Evolutionary conservation across 2,113 vertebrate genomes (phyloP).

Genomic region (Microtus oregoni): DNA sequence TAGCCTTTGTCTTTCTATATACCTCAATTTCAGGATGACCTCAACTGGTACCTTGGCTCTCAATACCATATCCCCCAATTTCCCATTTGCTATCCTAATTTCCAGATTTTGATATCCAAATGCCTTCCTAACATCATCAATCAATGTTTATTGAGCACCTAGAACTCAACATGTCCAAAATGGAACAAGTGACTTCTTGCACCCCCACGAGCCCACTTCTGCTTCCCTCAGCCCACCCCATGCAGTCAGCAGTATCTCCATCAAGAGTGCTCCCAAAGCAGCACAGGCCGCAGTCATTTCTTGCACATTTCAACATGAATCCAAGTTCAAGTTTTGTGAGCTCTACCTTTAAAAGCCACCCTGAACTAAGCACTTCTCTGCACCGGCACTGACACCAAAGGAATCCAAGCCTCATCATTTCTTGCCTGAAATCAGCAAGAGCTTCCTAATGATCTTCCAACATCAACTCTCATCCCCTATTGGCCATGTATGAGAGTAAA

Average conservation of each 20-base stretch:
- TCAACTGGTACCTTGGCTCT: background rate
- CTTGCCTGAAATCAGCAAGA: background rate
- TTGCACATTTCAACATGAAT: background rate
- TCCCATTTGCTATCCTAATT: background rate
- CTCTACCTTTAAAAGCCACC: background rate
- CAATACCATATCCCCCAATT: background rate
- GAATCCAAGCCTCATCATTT: background rate
- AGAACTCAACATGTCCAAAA: background rate
- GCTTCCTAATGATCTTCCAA: background rate
- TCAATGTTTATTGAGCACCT: background rate
- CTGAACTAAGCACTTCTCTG: background rate
- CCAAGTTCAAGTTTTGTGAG: background rate
- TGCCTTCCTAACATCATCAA: background rate
- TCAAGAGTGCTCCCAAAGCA: background rate
- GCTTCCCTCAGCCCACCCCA: background rate
- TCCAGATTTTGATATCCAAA: slow-evolving; percentile 15
- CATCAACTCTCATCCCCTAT: background rate
- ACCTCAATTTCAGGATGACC: background rate
- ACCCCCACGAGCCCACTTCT: background rate
- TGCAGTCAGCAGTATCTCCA: background rate
- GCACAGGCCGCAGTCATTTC: background rate
- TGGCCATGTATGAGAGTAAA: background rate
- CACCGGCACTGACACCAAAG: background rate
- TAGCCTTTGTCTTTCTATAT: background rate
- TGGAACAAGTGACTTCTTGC: background rate